Conservation (phyloP, 2,888 invertebrate genomes). For the Mesorhabditis sp. region DNA sequence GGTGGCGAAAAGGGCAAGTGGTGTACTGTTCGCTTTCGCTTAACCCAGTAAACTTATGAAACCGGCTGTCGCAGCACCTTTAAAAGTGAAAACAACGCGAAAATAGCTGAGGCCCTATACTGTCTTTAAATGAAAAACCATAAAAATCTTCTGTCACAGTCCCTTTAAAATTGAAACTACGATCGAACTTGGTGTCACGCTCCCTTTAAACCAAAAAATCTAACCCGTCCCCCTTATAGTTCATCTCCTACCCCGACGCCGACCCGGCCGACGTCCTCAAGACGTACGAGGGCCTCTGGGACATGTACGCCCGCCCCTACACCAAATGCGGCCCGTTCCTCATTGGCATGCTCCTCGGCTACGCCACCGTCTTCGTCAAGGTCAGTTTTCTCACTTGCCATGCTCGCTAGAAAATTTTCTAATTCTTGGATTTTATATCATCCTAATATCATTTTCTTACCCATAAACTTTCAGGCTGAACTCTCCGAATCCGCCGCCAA, state of each 20-base stretch:
- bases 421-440: not conserved
- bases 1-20: no score
- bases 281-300: slow-evolving; percentile 52
- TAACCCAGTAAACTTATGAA: no score
- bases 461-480: no score
- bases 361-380: slow-evolving; percentile 23
- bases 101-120: not conserved
- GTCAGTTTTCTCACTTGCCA: not conserved
- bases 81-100: no score
- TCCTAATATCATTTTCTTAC: no score
- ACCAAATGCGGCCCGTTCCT: slow-evolving; percentile 56
- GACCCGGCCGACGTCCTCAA: slow-evolving; percentile 24
- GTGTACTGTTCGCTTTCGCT: no score
- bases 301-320: slow-evolving; percentile 52
- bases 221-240: slow-evolving; percentile 21
- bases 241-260: slow-evolving; percentile 49
- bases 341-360: slow-evolving; percentile 48
- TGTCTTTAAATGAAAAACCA: not conserved
- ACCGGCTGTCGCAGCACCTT: no score
- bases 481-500: slow-evolving; percentile 10
- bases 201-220: no score
- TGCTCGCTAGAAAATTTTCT: not conserved
- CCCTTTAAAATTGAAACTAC: no score
- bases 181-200: not conserved
- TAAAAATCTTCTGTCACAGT: no score